A percentile compares a stretch with the other conserved stretches of the same genome.
Conservation (phyloP, 2,797 vertebrate species). For the Darevskia nairensis region DNA sequence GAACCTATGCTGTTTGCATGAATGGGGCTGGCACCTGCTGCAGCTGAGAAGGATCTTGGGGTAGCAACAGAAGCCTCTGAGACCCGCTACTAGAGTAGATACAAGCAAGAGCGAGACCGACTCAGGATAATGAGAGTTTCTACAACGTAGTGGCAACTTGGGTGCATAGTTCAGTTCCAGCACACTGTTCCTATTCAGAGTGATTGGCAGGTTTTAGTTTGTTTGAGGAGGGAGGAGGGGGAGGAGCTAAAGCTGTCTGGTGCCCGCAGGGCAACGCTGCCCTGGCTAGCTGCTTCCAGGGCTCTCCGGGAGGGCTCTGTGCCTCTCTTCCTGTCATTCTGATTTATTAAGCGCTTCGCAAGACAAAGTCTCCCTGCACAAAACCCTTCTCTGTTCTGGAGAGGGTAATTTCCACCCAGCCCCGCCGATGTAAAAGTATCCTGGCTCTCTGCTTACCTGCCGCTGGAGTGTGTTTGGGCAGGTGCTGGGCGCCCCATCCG, state of each 20-base stretch:
- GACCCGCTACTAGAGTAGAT: neutral
- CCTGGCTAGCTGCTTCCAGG: neutral
- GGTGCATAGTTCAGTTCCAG: neutral
- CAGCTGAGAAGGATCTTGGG: neutral
- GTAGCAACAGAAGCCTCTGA: neutral
- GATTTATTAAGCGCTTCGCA: constrained; percentile 67
- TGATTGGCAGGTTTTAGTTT: neutral
- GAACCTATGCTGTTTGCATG: too few species aligned
- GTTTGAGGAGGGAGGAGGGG: neutral
- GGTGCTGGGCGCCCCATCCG: constrained; percentile 62
- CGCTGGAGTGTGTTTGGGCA: constrained; percentile 67
- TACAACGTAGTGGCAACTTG: neutral
- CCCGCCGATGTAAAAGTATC: constrained; percentile 37
- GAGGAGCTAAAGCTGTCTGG: neutral
- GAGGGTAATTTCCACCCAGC: constrained; percentile 60
- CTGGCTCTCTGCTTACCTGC: constrained; percentile 63
- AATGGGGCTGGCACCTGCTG: too few species aligned
- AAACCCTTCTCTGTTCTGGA: constrained; percentile 29
- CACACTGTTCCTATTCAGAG: neutral
- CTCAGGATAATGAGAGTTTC: neutral
- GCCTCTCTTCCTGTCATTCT: constrained; percentile 56
- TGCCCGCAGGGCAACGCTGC: neutral
- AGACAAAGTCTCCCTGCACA: constrained; percentile 49
- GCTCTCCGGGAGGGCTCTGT: neutral
- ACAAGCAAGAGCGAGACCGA: too few species aligned